Conservation (phyloP, 30 jellyfish, hydroid and myxozoan genomes). For the Turritopsis rubra region DNA sequence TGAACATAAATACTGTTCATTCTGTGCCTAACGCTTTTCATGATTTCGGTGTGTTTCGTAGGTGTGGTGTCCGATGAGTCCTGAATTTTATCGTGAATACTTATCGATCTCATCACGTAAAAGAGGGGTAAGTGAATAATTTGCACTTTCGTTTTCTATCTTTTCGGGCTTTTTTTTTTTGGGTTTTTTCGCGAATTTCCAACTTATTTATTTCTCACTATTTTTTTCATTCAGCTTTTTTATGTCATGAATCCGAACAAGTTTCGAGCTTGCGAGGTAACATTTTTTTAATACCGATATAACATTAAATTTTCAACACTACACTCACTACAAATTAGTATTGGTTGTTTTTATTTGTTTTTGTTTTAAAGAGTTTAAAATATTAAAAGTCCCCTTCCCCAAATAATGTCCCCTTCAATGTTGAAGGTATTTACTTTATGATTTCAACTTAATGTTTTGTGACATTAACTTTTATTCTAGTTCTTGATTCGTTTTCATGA, state of each 20-base stretch:
- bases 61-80: constrained; percentile 99
- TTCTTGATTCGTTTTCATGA: constrained; percentile 91
- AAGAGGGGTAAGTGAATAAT: constrained; percentile 53
- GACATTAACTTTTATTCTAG: constrained; percentile 35
- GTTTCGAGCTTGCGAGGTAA: constrained; percentile 97
- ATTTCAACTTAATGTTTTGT: too few species aligned
- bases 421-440: too few species aligned
- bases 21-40: not conserved
- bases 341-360: too few species aligned
- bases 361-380: too few species aligned
- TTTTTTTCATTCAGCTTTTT: constrained; percentile 59
- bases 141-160: not conserved
- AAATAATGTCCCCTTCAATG: too few species aligned
- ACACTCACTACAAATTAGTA: too few species aligned
- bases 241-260: constrained; percentile 98
- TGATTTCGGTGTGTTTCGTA: not conserved
- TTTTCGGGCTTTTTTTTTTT: not conserved
- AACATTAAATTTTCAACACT: too few species aligned
- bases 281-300: too few species aligned
- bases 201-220: too few species aligned
- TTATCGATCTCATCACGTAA: constrained; percentile 71
- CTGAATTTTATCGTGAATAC: constrained; percentile 98
- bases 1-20: not conserved
- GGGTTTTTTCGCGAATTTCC: too few species aligned
- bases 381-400: too few species aligned